Percentiles rank a stretch among this genome's conserved stretches.
Conservation (phyloP, 2,113 vertebrate species). For the Spermophilus dauricus region DNA sequence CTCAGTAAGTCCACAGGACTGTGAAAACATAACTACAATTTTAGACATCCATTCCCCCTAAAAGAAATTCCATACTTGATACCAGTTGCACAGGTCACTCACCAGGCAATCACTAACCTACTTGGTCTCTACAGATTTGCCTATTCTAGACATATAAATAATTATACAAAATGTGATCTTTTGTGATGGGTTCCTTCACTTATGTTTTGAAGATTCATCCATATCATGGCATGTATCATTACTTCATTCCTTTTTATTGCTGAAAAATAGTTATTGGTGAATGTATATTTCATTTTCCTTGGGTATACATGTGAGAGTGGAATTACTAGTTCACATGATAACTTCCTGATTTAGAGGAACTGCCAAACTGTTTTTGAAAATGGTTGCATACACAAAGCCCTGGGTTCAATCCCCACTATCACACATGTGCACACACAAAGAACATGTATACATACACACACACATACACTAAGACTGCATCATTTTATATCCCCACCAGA, state of each 20-base stretch:
- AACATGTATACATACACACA: too few species aligned
- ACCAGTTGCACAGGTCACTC: background rate
- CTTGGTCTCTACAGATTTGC: background rate
- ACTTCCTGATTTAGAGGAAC: constrained; percentile 55
- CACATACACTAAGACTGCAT: background rate
- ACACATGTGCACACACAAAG: too few species aligned
- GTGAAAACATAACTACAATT: background rate
- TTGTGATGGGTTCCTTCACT: constrained; percentile 1
- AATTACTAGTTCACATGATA: background rate
- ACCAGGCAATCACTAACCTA: background rate
- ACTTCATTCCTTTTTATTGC: constrained; percentile 16
- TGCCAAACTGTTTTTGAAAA: constrained; percentile 16
- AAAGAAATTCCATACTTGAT: background rate
- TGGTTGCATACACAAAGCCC: too few species aligned
- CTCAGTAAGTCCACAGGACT: background rate
- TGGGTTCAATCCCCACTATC: too few species aligned
- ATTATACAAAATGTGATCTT: background rate
- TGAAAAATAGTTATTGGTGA: constrained; percentile 44
- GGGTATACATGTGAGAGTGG: background rate
- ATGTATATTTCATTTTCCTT: constrained; percentile 15
- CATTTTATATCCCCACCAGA: background rate
- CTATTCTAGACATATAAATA: constrained; percentile 24
- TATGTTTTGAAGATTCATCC: constrained; percentile 13
- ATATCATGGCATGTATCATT: background rate
- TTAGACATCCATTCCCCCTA: background rate